phyloP scores from a whole-genome alignment of 2,888 invertebrate species.

The Lepidonotus clava region DNA sequence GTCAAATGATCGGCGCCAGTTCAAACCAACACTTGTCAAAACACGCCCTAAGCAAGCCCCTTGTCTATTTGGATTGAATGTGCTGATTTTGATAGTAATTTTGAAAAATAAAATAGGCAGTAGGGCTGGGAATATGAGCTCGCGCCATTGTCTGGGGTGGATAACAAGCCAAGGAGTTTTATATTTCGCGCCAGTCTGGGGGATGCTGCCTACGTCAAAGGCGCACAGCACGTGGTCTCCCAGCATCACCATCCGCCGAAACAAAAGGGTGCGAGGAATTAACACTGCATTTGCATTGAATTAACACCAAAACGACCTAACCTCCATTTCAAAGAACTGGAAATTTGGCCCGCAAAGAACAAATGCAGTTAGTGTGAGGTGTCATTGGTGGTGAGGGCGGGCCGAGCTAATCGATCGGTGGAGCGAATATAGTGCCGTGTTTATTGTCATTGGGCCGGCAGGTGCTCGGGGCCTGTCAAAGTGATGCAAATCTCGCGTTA shows the following conservation, averaged over 20 bases:
- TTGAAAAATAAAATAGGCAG: no score
- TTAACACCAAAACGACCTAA: no score
- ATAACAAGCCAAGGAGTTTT: background rate
- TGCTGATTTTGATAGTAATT: no score
- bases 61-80: no score
- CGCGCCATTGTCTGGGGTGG: background rate
- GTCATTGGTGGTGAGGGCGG: background rate
- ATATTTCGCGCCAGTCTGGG: constrained; percentile 37
- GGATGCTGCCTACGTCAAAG: constrained; percentile 7
- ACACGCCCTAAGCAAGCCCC: no score
- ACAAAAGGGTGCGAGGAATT: constrained; percentile 21
- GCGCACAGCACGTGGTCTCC: background rate
- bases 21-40: background rate
- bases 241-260: constrained; percentile 14
- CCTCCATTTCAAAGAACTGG: no score
- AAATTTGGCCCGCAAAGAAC: no score
- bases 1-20: constrained; percentile 3
- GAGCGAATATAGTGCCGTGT: constrained; percentile 18
- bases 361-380: background rate
- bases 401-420: constrained; percentile 9
- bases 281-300: background rate
- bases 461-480: constrained; percentile 56
- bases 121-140: no score
- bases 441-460: constrained; percentile 56
- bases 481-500: constrained; percentile 58